Base-by-base conservation (phyloP, 1,140 invertebrate genomes). In the Plectrocnemia conspersa region DNA sequence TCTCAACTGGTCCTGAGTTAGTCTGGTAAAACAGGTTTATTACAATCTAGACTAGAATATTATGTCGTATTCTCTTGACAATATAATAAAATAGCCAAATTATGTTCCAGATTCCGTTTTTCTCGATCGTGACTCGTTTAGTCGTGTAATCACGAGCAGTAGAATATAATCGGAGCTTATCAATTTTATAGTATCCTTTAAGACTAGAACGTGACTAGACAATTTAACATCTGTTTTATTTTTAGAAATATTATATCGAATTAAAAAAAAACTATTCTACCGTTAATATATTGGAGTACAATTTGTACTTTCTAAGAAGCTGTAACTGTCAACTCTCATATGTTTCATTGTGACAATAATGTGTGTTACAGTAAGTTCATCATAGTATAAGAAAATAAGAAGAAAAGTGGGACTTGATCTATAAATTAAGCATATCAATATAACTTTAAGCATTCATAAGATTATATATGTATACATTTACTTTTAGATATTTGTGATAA, bases 91-190 rank as follows among this genome's bases (percentile, higher is more conserved):
- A 29, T n/a, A 29, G n/a, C 6, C 27, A n/a, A n/a, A n/a, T n/a
- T n/a, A n/a, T n/a, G n/a, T n/a, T n/a, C 27, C 27, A 29, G 27
- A 29, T 29, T 29, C 27, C n/a, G n/a, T 29, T 29, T 29, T n/a
- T n/a, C 27, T n/a, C n/a, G n/a, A n/a, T n/a, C n/a, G 6, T 29
- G 27, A 29, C 6, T 6, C 6, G 27, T 29, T 7, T 29, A n/a
- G 6, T 29, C 6, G 27, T 29, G 27, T n/a, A 29, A 7, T 29
- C n/a, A n/a, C 6, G 6, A 29, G 6, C 27, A 7, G 6, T 29
- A 6, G 27, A 7, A 6, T 29, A 6, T n/a, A 29, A 29, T 29
- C 27, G 27, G 6, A 29, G n/a, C 27, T 29, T 29, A 29, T n/a
- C n/a, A n/a, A n/a, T n/a, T n/a, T n/a, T n/a, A n/a, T n/a, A n/a